Conservation (phyloP, 2,888 invertebrate genomes). For the Drymonia ruficornis region DNA sequence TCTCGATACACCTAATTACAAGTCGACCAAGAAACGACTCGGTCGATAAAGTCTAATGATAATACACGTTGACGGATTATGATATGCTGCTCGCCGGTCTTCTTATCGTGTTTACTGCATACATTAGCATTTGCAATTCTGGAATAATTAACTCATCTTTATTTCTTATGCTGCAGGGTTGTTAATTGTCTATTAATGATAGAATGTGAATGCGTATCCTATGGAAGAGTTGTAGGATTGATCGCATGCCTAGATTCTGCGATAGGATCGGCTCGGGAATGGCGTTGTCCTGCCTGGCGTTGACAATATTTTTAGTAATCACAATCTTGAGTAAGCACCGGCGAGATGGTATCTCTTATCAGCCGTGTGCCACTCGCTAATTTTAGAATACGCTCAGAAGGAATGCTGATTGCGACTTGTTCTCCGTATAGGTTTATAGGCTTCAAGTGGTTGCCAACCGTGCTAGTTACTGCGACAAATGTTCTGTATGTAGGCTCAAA, state of each 20-base stretch:
- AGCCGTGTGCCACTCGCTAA: slow-evolving; percentile 55
- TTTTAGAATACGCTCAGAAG: slow-evolving; percentile 55
- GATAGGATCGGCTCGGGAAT: slow-evolving; percentile 49
- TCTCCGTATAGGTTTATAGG: slow-evolving; percentile 30
- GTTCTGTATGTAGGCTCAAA: no score
- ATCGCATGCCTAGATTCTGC: slow-evolving; percentile 50
- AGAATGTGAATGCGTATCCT: slow-evolving; percentile 17
- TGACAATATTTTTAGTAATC: slow-evolving; percentile 62
- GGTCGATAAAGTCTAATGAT: slow-evolving; percentile 30
- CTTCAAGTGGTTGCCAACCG: background rate
- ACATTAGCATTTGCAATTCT: slow-evolving; percentile 18
- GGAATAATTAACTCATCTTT: slow-evolving; percentile 20
- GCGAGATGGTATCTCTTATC: slow-evolving; percentile 60
- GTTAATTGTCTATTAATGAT: slow-evolving; percentile 16
- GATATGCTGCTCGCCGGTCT: slow-evolving; percentile 27
- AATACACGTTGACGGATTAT: slow-evolving; percentile 40
- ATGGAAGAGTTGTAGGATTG: slow-evolving; percentile 33
- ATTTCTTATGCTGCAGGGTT: slow-evolving; percentile 23
- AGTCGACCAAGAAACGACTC: slow-evolving; percentile 46
- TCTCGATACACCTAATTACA: slow-evolving; percentile 68
- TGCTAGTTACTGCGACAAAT: no score
- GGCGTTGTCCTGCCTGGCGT: slow-evolving; percentile 44
- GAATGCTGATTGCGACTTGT: slow-evolving; percentile 41
- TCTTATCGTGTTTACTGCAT: slow-evolving; percentile 28
- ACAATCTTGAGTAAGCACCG: slow-evolving; percentile 52